Evolutionary conservation across 2,888 invertebrate species (phyloP).

Genomic region (Crepidodera aurea): DNA sequence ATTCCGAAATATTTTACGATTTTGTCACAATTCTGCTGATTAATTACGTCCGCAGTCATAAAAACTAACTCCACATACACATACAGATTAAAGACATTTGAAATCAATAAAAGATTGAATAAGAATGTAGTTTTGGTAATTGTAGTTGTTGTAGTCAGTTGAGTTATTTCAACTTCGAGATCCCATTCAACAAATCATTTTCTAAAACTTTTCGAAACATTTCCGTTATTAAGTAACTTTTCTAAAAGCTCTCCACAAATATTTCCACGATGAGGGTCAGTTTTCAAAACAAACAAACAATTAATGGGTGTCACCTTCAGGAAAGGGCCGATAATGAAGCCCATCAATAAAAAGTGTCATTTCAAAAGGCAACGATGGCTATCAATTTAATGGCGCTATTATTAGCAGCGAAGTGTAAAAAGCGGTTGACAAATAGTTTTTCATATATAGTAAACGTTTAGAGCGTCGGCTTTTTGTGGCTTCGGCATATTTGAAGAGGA

Average conservation of each 20-base stretch:
- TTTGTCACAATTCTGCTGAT: too few species aligned
- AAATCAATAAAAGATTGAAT: too few species aligned
- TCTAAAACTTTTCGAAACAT: background rate
- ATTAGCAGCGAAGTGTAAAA: constrained; percentile 21
- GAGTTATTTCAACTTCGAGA: too few species aligned
- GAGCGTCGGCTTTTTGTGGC: background rate
- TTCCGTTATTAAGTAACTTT: background rate
- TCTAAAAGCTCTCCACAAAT: background rate
- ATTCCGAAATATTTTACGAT: too few species aligned
- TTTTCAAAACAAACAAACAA: constrained; percentile 48
- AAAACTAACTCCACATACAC: too few species aligned
- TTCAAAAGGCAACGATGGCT: constrained; percentile 42
- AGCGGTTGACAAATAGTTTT: constrained; percentile 27
- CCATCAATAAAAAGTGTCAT: constrained; percentile 48
- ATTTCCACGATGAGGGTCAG: constrained; percentile 35
- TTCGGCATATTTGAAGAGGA: background rate
- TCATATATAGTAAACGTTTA: constrained; percentile 4
- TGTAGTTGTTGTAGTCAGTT: too few species aligned
- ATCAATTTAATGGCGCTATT: constrained; percentile 29
- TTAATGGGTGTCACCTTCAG: constrained; percentile 48
- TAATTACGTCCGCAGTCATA: too few species aligned
- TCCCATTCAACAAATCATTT: background rate
- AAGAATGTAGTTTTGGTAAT: too few species aligned
- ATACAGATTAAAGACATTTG: too few species aligned
- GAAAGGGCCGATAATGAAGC: constrained; percentile 45